These are phyloP conservation scores for Borostomias antarcticus DNA, from an alignment of 2,797 vertebrate genomes.

Conservation along the genomic window DNA sequence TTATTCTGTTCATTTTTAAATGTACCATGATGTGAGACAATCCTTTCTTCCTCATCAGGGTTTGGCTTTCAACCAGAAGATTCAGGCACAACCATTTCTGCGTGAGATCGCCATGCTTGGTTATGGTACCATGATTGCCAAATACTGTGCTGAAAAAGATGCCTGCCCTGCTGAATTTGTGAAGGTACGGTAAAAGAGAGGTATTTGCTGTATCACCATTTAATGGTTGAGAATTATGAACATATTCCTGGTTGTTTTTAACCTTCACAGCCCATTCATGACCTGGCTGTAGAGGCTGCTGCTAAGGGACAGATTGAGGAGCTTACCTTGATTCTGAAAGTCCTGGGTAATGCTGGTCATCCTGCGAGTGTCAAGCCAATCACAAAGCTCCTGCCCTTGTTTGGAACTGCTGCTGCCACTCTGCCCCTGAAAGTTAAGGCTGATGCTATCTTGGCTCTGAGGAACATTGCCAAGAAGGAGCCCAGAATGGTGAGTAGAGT, in stretches of 20 bases:
- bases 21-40: not conserved
- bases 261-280: constrained; percentile 70
- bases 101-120: constrained; percentile 75
- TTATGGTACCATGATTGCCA: constrained; percentile 80
- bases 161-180: constrained; percentile 75
- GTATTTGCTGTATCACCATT: not conserved
- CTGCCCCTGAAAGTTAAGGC: constrained; percentile 68
- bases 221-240: not conserved
- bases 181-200: constrained; percentile 73
- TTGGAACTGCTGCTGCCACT: constrained; percentile 52
- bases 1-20: not conserved
- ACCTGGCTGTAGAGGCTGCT: constrained; percentile 54
- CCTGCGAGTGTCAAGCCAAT: constrained; percentile 77
- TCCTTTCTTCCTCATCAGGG: constrained; percentile 40
- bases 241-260: not conserved
- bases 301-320: constrained; percentile 47
- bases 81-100: constrained; percentile 58
- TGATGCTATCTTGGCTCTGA: constrained; percentile 70
- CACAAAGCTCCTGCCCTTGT: constrained; percentile 75
- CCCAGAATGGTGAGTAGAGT: constrained; percentile 65
- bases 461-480: constrained; percentile 77
- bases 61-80: constrained; percentile 40
- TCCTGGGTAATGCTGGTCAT: constrained; percentile 80
- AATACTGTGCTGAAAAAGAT: constrained; percentile 71
- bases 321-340: constrained; percentile 69